Conservation (phyloP, 1,140 invertebrate species). For the Notospermus geniculatus region DNA sequence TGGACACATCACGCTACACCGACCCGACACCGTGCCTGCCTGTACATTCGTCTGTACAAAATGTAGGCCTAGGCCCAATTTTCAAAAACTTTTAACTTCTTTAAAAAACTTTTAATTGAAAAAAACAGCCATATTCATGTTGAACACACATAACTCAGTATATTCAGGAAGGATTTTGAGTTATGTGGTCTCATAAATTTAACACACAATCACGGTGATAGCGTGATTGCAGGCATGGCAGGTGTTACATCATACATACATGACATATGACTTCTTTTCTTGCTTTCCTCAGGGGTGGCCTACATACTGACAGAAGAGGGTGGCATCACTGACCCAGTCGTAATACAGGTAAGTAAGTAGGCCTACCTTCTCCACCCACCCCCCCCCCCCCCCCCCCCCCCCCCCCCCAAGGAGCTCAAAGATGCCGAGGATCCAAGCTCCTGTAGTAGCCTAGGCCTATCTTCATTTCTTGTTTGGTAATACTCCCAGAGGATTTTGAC, state of each 20-base stretch:
- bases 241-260: background rate
- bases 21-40: background rate
- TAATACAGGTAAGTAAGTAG: slow-evolving; percentile 60
- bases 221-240: background rate
- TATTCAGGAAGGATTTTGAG: background rate
- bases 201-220: background rate
- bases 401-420: background rate
- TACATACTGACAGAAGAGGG: slow-evolving; percentile 71
- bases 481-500: too few species aligned
- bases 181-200: too few species aligned
- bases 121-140: too few species aligned
- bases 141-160: background rate
- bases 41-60: background rate
- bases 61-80: too few species aligned
- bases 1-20: too few species aligned
- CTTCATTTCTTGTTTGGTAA: too few species aligned
- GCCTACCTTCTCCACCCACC: too few species aligned
- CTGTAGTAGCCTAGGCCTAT: too few species aligned
- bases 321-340: slow-evolving; percentile 64
- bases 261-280: background rate
- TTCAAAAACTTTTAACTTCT: too few species aligned
- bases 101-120: too few species aligned
- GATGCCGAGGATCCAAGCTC: background rate
- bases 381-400: too few species aligned
- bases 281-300: slow-evolving; percentile 67